These are phyloP conservation scores for Acropora yongei DNA, from an alignment of 64 coral and sea anemone species.

Conservation along the genomic window DNA sequence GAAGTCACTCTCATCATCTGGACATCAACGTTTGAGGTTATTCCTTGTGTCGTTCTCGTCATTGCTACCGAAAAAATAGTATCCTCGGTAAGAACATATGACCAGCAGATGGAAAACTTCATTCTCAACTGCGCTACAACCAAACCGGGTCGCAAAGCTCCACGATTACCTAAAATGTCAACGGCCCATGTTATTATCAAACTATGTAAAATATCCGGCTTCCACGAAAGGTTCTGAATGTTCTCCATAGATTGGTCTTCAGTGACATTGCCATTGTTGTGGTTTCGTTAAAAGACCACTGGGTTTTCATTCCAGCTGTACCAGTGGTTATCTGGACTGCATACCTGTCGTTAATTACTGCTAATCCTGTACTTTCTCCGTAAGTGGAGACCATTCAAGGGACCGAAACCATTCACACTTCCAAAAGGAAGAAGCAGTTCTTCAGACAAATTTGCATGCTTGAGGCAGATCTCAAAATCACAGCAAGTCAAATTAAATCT, in stretches of 20 bases:
- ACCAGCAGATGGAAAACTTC: background rate
- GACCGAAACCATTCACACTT: constrained; percentile 21
- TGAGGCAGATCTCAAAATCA: too few relatives aligned
- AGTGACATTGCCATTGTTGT: background rate
- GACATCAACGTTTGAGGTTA: constrained; percentile 29
- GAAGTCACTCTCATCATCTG: constrained; percentile 13
- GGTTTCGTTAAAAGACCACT: constrained; percentile 26
- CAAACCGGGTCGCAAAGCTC: background rate
- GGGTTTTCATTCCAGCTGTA: constrained; percentile 18
- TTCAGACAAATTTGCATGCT: background rate
- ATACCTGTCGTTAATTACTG: constrained; percentile 6
- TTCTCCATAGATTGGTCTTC: constrained; percentile 4
- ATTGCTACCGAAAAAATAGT: constrained; percentile 1
- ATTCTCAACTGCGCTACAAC: constrained; percentile 20
- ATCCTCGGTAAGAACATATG: background rate
- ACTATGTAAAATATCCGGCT: background rate
- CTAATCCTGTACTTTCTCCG: constrained; percentile 40
- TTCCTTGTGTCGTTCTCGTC: constrained; percentile 13
- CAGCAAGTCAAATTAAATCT: too few relatives aligned
- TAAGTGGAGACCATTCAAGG: constrained; percentile 49
- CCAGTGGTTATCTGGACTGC: background rate
- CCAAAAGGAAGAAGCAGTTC: constrained; percentile 29
- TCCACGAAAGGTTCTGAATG: background rate
- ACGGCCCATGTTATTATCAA: constrained; percentile 16
- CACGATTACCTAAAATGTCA: background rate